A percentile compares a stretch with the other conserved stretches of the same genome.
Evolutionary conservation across 2,113 vertebrate species (phyloP).

Genomic region (Megaceryle maxima): DNA sequence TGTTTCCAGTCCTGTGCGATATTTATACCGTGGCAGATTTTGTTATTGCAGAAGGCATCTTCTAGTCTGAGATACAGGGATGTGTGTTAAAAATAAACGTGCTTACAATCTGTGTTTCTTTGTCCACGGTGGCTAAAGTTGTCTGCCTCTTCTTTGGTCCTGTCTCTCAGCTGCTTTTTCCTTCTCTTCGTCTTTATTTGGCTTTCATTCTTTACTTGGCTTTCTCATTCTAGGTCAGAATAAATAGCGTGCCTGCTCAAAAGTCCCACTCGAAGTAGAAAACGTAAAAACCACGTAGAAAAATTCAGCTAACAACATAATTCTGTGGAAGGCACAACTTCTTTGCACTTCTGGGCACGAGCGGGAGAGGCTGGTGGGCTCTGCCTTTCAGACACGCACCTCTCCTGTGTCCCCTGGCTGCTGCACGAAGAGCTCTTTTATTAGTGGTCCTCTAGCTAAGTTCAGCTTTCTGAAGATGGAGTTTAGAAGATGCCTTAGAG

Average conservation of each 20-base stretch:
- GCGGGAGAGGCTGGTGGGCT: neutral
- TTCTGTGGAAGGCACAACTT: neutral
- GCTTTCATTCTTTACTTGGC: neutral
- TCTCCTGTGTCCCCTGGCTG: neutral
- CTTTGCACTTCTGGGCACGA: rapidly evolving
- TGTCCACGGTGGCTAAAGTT: neutral
- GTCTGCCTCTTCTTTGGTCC: neutral
- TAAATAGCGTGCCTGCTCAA: neutral
- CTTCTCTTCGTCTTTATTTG: neutral
- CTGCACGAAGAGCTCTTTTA: neutral
- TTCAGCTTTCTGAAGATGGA: neutral
- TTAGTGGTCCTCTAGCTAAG: neutral
- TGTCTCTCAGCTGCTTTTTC: neutral
- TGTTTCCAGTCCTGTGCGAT: neutral
- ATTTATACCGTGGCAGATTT: neutral
- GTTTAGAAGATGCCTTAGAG: neutral
- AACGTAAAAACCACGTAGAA: neutral
- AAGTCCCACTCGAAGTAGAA: neutral
- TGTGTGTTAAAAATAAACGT: neutral
- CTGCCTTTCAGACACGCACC: neutral
- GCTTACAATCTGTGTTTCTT: neutral
- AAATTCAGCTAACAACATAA: neutral
- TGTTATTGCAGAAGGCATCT: neutral
- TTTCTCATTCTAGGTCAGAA: neutral
- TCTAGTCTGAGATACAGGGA: neutral